A percentile compares a stretch with the other conserved stretches of the same genome.
These are phyloP conservation scores for Cryptotermes secundus DNA, from an alignment of 1,140 invertebrate species.

Conservation along the genomic window DNA sequence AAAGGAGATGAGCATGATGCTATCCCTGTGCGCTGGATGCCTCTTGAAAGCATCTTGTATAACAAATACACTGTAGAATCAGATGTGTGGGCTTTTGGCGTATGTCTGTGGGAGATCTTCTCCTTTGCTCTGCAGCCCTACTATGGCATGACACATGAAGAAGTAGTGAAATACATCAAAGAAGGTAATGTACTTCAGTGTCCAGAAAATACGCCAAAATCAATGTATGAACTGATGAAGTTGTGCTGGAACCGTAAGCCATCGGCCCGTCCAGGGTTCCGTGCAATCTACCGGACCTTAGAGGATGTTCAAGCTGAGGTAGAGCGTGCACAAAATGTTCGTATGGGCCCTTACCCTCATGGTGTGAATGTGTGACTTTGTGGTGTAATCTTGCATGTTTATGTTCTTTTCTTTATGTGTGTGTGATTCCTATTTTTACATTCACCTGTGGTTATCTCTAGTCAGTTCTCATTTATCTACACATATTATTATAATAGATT, in stretches of 20 bases:
- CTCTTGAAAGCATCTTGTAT: conserved; percentile 89
- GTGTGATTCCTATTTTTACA: not conserved
- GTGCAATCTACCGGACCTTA: conserved; percentile 66
- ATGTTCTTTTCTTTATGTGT: conserved; percentile 1
- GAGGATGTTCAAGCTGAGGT: conserved; percentile 63
- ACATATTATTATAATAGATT: not conserved
- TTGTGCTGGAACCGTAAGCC: conserved; percentile 89
- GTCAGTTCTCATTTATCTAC: not conserved
- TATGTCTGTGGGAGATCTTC: conserved; percentile 93
- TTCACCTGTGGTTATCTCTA: not conserved
- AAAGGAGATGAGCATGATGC: conserved; percentile 92
- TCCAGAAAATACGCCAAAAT: conserved; percentile 86
- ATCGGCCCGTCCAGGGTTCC: conserved; percentile 79
- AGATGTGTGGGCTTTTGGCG: conserved; percentile 92
- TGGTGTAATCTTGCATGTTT: not conserved
- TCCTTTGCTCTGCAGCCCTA: conserved; percentile 92
- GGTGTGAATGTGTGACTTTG: conserved; percentile 34
- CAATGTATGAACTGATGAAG: conserved; percentile 91
- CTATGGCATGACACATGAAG: conserved; percentile 92
- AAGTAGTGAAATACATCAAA: conserved; percentile 90
- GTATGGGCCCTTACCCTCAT: conserved; percentile 24
- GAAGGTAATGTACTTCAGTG: conserved; percentile 84
- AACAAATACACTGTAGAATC: conserved; percentile 92
- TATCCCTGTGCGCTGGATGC: conserved; percentile 94
- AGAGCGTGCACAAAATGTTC: conserved; percentile 40